Evolutionary conservation across 2,888 invertebrate species (phyloP), one percentile per base, ranked within the genome.

Genomic region (Cataglyphis rosenhaueri): DNA sequence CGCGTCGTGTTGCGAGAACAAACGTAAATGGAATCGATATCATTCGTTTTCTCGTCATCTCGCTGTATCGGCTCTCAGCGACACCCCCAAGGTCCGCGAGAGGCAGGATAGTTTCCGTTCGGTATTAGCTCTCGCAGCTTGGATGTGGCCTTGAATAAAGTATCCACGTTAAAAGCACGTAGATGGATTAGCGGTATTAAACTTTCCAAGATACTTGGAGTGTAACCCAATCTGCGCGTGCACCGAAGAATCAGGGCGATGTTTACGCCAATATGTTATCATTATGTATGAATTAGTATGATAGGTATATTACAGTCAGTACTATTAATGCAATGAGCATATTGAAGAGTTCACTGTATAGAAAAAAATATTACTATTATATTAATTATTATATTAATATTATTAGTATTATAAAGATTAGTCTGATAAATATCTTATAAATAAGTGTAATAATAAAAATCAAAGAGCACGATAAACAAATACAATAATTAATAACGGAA

Each of bases 131-230:
- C 79, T 57, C 71, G 55, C 62, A 18, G 21, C 29, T 29, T 2
- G 2, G 29, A 29, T 64, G 57, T 82, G 89, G 87, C 88, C 89
- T 87, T 88, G 89, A 75, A 76, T 66, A 78, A 64, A 55, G 74
- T 81, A 84, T 87, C 83, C 82, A 68, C 81, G 83, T 70, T 85
- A 86, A 86, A 85, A 85, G 89, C 83, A 64, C 52, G 57, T 68
- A 74, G 59, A 61, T 66, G 55, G 61, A 81, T 66, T 32, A 82
- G 83, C 78, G 44, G 44, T 59, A 73, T 79, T 79, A 79, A 79
- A 79, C 78, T 79, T 79, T 73, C 78, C 29, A 25, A 44, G 78
- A 59, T 59, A 79, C 73, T 73, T 57, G 35, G 25, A 29, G 44
- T 21, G 70, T 18, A 70, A 78, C n/a, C 6, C 59, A 44, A 79